Conservation (phyloP, 2,113 vertebrate genomes). For the Cheilinus undulatus region DNA sequence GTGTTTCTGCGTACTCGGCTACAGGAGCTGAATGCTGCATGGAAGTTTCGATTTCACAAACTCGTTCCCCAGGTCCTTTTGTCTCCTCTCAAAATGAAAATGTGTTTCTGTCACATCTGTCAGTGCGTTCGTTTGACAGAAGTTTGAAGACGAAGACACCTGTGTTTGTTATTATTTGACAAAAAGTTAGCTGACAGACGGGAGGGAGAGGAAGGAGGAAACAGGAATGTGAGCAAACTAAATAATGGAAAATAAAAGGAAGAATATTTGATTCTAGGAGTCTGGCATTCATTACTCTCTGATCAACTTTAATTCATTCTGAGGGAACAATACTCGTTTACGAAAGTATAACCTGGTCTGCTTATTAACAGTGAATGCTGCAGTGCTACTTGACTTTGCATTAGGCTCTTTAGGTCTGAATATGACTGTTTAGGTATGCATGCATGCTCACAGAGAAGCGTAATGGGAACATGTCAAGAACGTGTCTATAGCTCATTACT, state of each 20-base stretch:
- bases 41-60: conserved; percentile 32
- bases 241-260: too few relatives aligned
- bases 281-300: too few relatives aligned
- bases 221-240: conserved; percentile 12
- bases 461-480: conserved; percentile 79
- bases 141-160: conserved; percentile 40
- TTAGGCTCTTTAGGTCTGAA: not conserved
- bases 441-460: conserved; percentile 35
- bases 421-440: conserved; percentile 1
- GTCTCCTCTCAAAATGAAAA: conserved; percentile 15
- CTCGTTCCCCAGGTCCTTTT: conserved; percentile 31
- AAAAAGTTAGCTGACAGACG: conserved; percentile 37
- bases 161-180: conserved; percentile 47
- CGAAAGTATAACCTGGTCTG: not conserved
- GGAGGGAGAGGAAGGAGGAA: conserved; percentile 16
- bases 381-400: conserved; percentile 21
- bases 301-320: not conserved
- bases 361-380: conserved; percentile 8
- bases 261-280: too few relatives aligned
- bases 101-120: conserved; percentile 29
- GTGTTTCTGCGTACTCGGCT: not conserved
- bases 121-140: conserved; percentile 38
- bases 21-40: not conserved
- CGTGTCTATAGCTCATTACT: conserved; percentile 78
- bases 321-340: not conserved